Conservation (phyloP, 2,888 invertebrate genomes). For the Tetropium fuscum region DNA sequence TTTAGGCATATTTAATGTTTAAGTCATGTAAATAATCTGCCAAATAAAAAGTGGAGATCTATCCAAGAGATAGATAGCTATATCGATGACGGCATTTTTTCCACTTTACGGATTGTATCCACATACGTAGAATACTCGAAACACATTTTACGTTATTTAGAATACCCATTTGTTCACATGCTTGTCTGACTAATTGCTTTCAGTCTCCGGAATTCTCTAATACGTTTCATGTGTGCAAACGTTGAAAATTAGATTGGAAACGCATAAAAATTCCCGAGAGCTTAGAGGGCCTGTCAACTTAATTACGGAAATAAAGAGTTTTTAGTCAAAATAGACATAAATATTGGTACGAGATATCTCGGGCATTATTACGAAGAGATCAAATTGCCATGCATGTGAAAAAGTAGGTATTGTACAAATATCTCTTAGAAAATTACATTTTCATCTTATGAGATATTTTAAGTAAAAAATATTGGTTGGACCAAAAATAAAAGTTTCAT, state of each 20-base stretch:
- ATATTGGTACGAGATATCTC: too few relatives aligned
- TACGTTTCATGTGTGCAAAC: constrained; percentile 45
- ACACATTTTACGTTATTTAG: constrained; percentile 55
- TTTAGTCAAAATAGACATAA: background rate
- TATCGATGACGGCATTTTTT: constrained; percentile 36
- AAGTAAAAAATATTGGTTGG: too few relatives aligned
- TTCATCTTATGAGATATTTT: too few relatives aligned
- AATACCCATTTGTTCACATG: constrained; percentile 56
- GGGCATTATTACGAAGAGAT: too few relatives aligned
- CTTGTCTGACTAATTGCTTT: constrained; percentile 56
- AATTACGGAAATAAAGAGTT: constrained; percentile 13
- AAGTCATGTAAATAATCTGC: constrained; percentile 19
- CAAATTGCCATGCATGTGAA: too few relatives aligned
- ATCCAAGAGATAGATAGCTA: constrained; percentile 8
- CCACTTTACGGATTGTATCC: constrained; percentile 48
- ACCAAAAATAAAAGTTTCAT: too few relatives aligned
- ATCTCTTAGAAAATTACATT: too few relatives aligned
- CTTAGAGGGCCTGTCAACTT: constrained; percentile 9
- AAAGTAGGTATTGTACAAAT: too few relatives aligned
- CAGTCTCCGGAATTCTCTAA: constrained; percentile 47
- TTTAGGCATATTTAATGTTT: too few relatives aligned
- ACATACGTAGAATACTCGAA: constrained; percentile 48
- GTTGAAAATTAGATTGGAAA: constrained; percentile 22
- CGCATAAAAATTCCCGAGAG: constrained; percentile 12
- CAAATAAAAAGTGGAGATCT: constrained; percentile 22